Conservation (phyloP, 2,888 invertebrate species). For the Platycnemis pennipes region DNA sequence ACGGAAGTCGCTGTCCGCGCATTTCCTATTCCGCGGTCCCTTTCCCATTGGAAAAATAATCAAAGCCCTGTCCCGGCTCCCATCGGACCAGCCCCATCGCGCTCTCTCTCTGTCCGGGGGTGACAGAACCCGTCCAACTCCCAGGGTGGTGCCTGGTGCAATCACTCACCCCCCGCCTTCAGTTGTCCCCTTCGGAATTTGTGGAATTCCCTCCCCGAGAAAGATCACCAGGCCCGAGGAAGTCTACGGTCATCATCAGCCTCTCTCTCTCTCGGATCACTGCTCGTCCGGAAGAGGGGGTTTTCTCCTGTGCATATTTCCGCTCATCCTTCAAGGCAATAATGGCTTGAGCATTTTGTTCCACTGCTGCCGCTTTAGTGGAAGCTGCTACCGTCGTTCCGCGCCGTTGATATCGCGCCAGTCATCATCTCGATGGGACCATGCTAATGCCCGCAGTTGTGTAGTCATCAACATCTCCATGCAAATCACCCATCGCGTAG, state of each 20-base stretch:
- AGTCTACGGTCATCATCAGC: not conserved
- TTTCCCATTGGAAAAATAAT: not conserved
- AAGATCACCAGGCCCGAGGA: not conserved
- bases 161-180: not conserved
- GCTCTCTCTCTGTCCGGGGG: too few relatives aligned
- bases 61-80: not conserved
- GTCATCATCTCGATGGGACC: not conserved
- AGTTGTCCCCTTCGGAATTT: not conserved
- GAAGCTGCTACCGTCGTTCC: not conserved
- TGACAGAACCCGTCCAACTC: too few relatives aligned
- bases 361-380: not conserved
- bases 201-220: not conserved
- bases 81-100: not conserved
- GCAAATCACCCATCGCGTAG: not conserved
- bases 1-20: not conserved
- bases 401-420: not conserved
- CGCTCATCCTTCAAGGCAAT: not conserved
- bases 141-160: not conserved
- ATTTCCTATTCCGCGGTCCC: not conserved
- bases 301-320: not conserved
- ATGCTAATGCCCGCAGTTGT: not conserved
- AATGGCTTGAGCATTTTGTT: not conserved
- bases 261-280: slow-evolving; percentile 1
- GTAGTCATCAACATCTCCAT: not conserved
- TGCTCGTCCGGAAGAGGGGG: not conserved